A percentile compares a stretch with the other conserved stretches of the same genome.
phyloP scores from a whole-genome alignment of 1,140 invertebrate species.

The Arion vulgaris region DNA sequence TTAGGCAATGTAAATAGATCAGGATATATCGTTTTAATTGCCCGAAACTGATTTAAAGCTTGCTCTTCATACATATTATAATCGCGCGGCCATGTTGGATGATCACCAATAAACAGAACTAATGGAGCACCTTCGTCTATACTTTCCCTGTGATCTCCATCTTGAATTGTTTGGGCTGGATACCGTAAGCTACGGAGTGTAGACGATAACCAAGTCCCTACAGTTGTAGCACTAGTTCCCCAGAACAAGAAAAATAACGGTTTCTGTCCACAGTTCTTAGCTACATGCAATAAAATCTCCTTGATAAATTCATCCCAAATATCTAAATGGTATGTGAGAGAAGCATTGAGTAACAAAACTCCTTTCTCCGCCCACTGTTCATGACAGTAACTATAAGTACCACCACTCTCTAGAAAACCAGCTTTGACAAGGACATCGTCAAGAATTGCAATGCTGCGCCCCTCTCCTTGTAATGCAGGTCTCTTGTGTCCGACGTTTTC shows the following conservation, averaged over 20 bases:
- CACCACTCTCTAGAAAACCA: neutral
- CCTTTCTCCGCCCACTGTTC: neutral
- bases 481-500: neutral
- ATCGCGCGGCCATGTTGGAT: neutral
- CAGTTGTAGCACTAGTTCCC: neutral
- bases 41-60: neutral
- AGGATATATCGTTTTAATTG: neutral
- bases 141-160: neutral
- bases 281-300: neutral
- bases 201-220: neutral
- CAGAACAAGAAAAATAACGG: neutral
- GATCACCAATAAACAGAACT: neutral
- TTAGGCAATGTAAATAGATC: neutral
- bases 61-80: neutral
- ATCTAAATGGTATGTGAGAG: neutral
- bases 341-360: neutral
- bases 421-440: neutral
- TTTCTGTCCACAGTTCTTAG: neutral
- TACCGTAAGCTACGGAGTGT: neutral
- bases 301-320: neutral
- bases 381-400: neutral
- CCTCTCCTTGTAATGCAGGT: neutral
- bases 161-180: neutral
- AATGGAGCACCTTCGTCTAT: neutral
- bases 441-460: neutral